Evolutionary conservation across 2,113 vertebrate genomes (phyloP).

Genomic region (Nettapus auritus): DNA sequence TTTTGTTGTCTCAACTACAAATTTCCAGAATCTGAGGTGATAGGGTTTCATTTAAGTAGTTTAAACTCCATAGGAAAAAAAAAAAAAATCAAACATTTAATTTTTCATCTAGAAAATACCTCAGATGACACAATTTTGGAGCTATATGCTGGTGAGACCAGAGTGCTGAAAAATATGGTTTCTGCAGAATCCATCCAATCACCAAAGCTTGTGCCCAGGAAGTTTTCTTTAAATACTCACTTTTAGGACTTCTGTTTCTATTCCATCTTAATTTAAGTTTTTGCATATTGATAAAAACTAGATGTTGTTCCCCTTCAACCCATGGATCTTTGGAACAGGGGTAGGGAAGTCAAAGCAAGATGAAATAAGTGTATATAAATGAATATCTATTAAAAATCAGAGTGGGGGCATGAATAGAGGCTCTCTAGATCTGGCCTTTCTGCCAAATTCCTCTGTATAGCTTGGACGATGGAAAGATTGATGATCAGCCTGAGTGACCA

Average conservation of each 20-base stretch:
- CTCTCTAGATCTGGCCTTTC: neutral
- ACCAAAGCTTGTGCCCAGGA: neutral
- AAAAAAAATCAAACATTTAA: neutral
- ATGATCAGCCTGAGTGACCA: slow-evolving; percentile 10
- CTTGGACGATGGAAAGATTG: slow-evolving; percentile 13
- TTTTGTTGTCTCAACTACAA: neutral
- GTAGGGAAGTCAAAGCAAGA: neutral
- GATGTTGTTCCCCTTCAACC: neutral
- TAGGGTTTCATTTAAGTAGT: neutral
- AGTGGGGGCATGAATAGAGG: neutral
- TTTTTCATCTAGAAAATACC: slow-evolving; percentile 14
- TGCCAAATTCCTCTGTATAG: slow-evolving; percentile 13
- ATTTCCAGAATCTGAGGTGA: neutral
- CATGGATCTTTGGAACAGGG: neutral
- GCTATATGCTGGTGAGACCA: neutral
- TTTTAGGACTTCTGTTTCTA: neutral
- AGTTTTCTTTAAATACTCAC: neutral
- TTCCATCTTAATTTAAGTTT: neutral
- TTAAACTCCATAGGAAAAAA: neutral
- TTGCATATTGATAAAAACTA: neutral
- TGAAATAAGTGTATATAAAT: slow-evolving; percentile 14
- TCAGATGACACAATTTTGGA: slow-evolving; percentile 3
- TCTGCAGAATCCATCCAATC: neutral
- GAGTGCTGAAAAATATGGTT: neutral
- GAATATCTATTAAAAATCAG: neutral